These are phyloP conservation scores for Eupsilia transversa DNA, from an alignment of 2,888 invertebrate genomes.

Conservation along the genomic window DNA sequence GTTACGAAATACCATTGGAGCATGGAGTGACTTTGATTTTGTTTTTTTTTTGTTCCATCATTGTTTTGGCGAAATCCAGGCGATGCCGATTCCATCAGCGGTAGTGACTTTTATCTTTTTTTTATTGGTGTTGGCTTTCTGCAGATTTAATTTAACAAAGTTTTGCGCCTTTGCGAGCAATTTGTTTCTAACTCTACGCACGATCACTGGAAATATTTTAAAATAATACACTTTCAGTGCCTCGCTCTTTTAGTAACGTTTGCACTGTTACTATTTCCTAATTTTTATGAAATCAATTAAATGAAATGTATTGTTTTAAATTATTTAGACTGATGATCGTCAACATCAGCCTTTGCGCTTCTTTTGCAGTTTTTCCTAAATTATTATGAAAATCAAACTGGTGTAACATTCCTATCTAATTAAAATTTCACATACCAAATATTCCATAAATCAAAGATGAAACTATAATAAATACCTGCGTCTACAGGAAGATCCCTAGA, in stretches of 20 bases:
- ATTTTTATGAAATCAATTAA: not conserved
- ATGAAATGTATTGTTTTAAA: conserved; percentile 40
- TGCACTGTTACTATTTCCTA: not conserved
- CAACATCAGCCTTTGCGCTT: conserved; percentile 21
- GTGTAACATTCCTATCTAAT: not conserved
- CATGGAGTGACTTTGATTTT: conserved; percentile 85
- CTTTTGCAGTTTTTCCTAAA: conserved; percentile 3
- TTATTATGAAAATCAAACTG: too few relatives aligned
- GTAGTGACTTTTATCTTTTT: conserved; percentile 91
- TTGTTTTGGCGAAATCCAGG: conserved; percentile 90
- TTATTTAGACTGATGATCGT: conserved; percentile 42
- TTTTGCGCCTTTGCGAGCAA: conserved; percentile 18
- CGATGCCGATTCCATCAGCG: conserved; percentile 93
- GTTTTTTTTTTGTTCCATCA: conserved; percentile 88
- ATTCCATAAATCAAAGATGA: not conserved
- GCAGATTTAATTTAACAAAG: conserved; percentile 51
- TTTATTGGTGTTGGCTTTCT: conserved; percentile 77
- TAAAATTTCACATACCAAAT: not conserved
- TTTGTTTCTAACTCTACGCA: conserved; percentile 29
- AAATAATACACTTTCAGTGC: conserved; percentile 18
- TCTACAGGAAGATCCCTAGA: conserved; percentile 4
- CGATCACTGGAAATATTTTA: conserved; percentile 45
- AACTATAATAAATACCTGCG: not conserved
- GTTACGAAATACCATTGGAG: conserved; percentile 73
- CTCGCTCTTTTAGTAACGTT: not conserved